Conservation (phyloP, 1,140 invertebrate genomes). For the Laupala kohalensis region DNA sequence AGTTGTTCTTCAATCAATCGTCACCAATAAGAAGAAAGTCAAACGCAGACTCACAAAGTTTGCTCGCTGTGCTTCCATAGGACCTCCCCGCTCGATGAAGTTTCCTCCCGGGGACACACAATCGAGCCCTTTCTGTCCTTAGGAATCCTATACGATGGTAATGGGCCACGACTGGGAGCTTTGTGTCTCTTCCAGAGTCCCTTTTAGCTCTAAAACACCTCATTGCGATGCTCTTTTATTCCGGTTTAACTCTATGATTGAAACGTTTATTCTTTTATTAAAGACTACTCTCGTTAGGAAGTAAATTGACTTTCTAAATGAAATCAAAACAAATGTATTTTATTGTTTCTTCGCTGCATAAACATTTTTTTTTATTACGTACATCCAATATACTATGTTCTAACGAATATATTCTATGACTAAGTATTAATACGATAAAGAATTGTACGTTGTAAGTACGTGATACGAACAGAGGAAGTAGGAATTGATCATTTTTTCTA, state of each 20-base stretch:
- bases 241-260: not conserved
- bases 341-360: too few species aligned
- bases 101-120: not conserved
- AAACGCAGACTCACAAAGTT: not conserved
- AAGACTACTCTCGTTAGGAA: too few species aligned
- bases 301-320: too few species aligned
- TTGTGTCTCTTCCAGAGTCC: not conserved
- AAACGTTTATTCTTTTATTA: not conserved
- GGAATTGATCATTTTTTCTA: too few species aligned
- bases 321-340: too few species aligned
- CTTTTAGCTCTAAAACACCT: not conserved
- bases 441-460: too few species aligned
- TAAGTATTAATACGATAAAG: too few species aligned
- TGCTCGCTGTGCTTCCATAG: not conserved
- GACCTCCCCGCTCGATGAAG: not conserved
- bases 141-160: not conserved
- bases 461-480: too few species aligned
- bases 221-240: not conserved
- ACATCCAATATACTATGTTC: too few species aligned
- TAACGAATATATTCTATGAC: too few species aligned
- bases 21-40: not conserved
- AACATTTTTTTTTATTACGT: too few species aligned
- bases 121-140: not conserved
- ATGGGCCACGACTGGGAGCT: too few species aligned
- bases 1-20: not conserved